phyloP scores from a whole-genome alignment of 1,140 invertebrate species.

The Euura saliciscinereae region DNA sequence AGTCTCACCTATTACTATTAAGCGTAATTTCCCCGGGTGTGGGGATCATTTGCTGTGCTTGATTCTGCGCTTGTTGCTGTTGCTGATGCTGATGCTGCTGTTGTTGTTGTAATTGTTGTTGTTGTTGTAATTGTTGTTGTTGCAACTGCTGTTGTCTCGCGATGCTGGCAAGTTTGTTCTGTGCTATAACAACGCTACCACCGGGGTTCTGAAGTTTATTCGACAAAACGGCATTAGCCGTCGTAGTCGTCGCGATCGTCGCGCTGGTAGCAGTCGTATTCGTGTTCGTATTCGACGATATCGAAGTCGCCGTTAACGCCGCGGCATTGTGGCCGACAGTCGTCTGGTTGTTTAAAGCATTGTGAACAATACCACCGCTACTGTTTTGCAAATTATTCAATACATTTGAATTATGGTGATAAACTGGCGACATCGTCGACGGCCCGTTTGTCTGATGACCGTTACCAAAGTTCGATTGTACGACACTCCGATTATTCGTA shows the following conservation, averaged over 20 bases:
- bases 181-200: slow-evolving; percentile 47
- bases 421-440: not conserved
- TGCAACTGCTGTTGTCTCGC: slow-evolving; percentile 51
- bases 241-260: slow-evolving; percentile 29
- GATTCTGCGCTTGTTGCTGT: slow-evolving; percentile 31
- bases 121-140: slow-evolving; percentile 34
- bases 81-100: slow-evolving; percentile 20
- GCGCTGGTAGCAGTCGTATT: too few species aligned
- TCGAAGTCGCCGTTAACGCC: not conserved
- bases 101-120: not conserved
- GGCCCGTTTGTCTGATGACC: slow-evolving; percentile 53
- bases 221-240: slow-evolving; percentile 51
- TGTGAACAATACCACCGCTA: slow-evolving; percentile 28
- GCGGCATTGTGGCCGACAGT: not conserved
- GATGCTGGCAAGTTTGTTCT: slow-evolving; percentile 53
- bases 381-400: slow-evolving; percentile 49
- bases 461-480: slow-evolving; percentile 47
- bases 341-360: slow-evolving; percentile 12
- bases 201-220: slow-evolving; percentile 47
- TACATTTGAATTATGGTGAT: slow-evolving; percentile 16
- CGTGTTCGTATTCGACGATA: slow-evolving; percentile 3
- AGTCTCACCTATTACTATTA: slow-evolving; percentile 59
- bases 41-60: slow-evolving; percentile 49
- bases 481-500: slow-evolving; percentile 42
- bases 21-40: slow-evolving; percentile 61